Conservation (phyloP, 1,140 invertebrate species). For the Drosophila ananassae region DNA sequence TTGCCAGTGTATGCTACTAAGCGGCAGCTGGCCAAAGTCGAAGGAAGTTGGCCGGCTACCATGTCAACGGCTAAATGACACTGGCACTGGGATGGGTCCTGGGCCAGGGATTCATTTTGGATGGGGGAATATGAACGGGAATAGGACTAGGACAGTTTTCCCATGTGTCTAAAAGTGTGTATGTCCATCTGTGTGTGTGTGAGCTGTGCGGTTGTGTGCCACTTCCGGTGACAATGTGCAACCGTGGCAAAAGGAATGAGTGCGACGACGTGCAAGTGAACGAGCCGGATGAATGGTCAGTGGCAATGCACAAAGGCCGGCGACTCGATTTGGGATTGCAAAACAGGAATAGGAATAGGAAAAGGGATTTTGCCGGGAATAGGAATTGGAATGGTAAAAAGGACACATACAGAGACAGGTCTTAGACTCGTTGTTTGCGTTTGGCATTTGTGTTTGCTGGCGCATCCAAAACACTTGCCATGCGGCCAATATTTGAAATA, state of each 20-base stretch:
- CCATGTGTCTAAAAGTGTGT: conserved; percentile 12
- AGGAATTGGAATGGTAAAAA: conserved; percentile 17
- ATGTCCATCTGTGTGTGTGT: conserved; percentile 10
- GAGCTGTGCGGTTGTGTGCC: conserved; percentile 53
- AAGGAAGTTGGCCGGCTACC: conserved; percentile 60
- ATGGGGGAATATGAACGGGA: conserved; percentile 13
- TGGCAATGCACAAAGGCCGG: conserved; percentile 63
- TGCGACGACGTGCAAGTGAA: conserved; percentile 59
- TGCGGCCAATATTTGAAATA: conserved; percentile 68
- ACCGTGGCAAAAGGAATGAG: conserved; percentile 65
- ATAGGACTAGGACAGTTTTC: conserved; percentile 17
- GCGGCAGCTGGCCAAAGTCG: conserved; percentile 56
- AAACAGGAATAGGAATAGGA: conserved; percentile 30
- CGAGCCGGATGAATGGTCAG: conserved; percentile 68
- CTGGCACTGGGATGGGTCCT: conserved; percentile 23
- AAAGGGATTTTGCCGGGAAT: conserved; percentile 10
- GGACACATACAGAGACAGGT: conserved; percentile 3
- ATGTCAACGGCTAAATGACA: conserved; percentile 71
- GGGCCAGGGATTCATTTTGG: conserved; percentile 1
- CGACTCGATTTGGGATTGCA: conserved; percentile 54
- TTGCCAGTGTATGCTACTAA: conserved; percentile 10
- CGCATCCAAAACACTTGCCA: conserved; percentile 65
- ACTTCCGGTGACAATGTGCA: conserved; percentile 80
- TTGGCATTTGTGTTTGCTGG: conserved; percentile 32
- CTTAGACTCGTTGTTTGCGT: conserved; percentile 34